phyloP scores from a whole-genome alignment of 1,140 invertebrate species.

The Paracyclopina nana region DNA sequence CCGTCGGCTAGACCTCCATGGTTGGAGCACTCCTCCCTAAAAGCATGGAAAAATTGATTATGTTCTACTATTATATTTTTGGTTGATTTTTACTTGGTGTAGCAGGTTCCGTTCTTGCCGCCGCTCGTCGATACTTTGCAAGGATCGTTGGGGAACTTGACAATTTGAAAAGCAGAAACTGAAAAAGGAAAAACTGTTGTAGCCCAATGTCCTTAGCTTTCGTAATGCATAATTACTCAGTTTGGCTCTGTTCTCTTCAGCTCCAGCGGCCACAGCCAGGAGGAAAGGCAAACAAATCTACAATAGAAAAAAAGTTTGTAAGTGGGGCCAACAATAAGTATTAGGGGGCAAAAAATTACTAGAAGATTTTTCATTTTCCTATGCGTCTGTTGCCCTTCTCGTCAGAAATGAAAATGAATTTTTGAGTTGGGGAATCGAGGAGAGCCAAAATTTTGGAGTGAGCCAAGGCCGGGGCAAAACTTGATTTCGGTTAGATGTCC shows the following conservation, averaged over 20 bases:
- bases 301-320: not conserved
- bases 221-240: not conserved
- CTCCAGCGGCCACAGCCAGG: not conserved
- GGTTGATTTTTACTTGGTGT: not conserved
- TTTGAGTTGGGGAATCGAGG: no score
- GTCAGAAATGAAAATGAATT: no score
- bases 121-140: slow-evolving; percentile 17
- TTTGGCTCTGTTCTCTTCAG: not conserved
- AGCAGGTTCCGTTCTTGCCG: slow-evolving; percentile 5
- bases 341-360: no score
- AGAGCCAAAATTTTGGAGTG: no score
- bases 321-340: not conserved
- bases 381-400: no score
- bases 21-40: slow-evolving; percentile 22
- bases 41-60: slow-evolving; percentile 6
- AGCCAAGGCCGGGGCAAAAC: no score
- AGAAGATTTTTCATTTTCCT: no score
- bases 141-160: slow-evolving; percentile 22
- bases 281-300: not conserved
- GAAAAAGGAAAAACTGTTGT: no score
- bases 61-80: not conserved
- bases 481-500: no score
- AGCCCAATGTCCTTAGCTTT: not conserved
- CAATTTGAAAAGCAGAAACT: not conserved
- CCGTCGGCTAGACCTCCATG: slow-evolving; percentile 18